A percentile compares a stretch with the other conserved stretches of the same genome.
Conservation (phyloP, 2,113 vertebrate species). For the Calyptommatus sinebrachiatus region DNA sequence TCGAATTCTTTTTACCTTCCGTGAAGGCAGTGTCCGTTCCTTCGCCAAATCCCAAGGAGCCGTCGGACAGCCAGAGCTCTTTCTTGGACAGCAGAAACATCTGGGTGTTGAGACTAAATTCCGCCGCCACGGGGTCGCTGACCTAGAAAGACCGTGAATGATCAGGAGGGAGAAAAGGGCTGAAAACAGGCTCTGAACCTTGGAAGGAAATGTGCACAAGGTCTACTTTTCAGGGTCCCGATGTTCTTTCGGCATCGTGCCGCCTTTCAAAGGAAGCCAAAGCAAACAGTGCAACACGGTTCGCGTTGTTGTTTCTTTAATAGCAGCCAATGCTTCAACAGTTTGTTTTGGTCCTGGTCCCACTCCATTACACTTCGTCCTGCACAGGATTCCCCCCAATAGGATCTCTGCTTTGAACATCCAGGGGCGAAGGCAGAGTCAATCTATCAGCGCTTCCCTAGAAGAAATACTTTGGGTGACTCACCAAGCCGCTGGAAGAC, state of each 20-base stretch:
- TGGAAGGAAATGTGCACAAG: neutral
- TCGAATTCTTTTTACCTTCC: constrained; percentile 67
- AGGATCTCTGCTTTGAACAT: neutral
- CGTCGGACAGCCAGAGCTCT: constrained; percentile 81
- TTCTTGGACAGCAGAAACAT: constrained; percentile 82
- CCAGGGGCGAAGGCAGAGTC: neutral
- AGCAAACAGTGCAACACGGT: neutral
- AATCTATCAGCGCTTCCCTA: neutral
- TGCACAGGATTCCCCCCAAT: neutral
- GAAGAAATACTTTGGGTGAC: neutral
- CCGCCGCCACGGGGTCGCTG: constrained; percentile 80
- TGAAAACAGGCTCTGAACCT: neutral
- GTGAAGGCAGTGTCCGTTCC: constrained; percentile 78
- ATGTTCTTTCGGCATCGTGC: neutral
- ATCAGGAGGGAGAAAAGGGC: too few species aligned
- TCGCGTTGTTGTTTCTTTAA: neutral
- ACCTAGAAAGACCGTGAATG: constrained; percentile 59
- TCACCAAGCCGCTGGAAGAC: neutral
- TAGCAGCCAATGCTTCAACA: neutral
- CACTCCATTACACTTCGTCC: neutral
- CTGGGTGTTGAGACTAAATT: constrained; percentile 85
- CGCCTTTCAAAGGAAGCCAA: neutral
- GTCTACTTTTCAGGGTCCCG: neutral
- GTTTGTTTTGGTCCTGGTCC: neutral
- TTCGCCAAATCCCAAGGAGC: constrained; percentile 82